These are phyloP conservation scores for Leptestheria dahalacensis DNA, from an alignment of 1,140 invertebrate species.

Conservation along the genomic window DNA sequence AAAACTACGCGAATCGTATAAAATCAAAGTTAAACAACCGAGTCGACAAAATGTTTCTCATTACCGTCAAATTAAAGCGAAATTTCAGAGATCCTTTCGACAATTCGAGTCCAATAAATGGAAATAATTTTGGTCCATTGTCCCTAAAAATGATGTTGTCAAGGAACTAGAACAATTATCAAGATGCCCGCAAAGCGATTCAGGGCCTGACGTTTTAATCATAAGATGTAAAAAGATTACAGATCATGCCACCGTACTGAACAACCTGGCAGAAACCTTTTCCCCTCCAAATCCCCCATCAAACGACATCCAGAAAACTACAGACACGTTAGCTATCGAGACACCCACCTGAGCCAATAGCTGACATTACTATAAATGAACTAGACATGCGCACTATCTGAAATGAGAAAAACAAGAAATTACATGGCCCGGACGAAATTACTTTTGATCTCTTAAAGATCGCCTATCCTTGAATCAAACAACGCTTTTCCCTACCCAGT, in stretches of 20 bases:
- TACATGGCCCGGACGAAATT: neutral
- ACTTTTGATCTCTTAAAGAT: neutral
- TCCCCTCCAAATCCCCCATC: neutral
- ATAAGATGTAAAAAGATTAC: neutral
- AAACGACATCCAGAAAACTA: neutral
- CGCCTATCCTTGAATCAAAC: neutral
- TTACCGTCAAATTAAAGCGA: too few relatives aligned
- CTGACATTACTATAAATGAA: neutral
- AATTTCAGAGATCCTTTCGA: neutral
- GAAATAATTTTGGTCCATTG: neutral
- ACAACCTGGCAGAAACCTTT: neutral
- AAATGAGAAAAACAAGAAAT: neutral
- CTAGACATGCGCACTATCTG: neutral
- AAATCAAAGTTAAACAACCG: too few relatives aligned
- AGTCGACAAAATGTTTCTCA: too few relatives aligned
- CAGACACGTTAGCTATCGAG: neutral
- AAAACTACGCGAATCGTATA: too few relatives aligned
- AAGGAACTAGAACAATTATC: neutral
- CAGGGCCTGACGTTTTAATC: neutral
- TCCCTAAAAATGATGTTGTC: neutral
- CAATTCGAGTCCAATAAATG: neutral
- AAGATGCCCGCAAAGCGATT: neutral
- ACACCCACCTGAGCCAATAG: neutral
- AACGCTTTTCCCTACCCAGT: neutral
- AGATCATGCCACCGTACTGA: neutral